Evolutionary conservation across 1,140 invertebrate species (phyloP).

Genomic region (Drosophila mauritiana): DNA sequence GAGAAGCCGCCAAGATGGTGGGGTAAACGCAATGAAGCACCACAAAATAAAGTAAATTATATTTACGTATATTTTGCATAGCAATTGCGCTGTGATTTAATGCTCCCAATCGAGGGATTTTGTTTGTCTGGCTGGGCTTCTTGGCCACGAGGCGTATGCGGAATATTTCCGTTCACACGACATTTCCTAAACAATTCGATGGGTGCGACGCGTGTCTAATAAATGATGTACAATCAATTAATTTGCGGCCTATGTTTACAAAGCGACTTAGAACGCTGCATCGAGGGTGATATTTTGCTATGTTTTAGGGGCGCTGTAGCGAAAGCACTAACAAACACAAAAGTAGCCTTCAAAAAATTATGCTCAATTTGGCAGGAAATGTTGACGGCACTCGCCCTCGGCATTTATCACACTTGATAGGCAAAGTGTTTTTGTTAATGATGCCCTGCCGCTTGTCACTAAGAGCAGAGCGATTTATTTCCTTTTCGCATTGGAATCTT

Average conservation of each 20-base stretch:
- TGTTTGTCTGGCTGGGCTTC: conserved; percentile 3
- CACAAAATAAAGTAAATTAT: conserved; percentile 77
- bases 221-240: conserved; percentile 81
- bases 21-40: conserved; percentile 55
- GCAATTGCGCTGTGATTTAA: conserved; percentile 66
- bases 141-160: conserved; percentile 51
- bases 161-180: conserved; percentile 59
- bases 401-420: conserved; percentile 75
- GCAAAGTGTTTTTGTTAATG: conserved; percentile 74
- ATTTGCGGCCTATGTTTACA: conserved; percentile 74
- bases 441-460: conserved; percentile 49
- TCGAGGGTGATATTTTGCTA: neutral
- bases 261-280: conserved; percentile 46
- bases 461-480: conserved; percentile 38
- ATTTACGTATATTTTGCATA: conserved; percentile 78
- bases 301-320: neutral
- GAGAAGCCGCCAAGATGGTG: neutral
- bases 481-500: conserved; percentile 10
- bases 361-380: conserved; percentile 63
- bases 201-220: conserved; percentile 62
- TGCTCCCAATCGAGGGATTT: neutral
- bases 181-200: conserved; percentile 43
- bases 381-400: conserved; percentile 36
- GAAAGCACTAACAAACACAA: conserved; percentile 49
- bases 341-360: conserved; percentile 61